phyloP scores from a whole-genome alignment of 2,888 invertebrate genomes.

The Stenichneumon culpator region DNA sequence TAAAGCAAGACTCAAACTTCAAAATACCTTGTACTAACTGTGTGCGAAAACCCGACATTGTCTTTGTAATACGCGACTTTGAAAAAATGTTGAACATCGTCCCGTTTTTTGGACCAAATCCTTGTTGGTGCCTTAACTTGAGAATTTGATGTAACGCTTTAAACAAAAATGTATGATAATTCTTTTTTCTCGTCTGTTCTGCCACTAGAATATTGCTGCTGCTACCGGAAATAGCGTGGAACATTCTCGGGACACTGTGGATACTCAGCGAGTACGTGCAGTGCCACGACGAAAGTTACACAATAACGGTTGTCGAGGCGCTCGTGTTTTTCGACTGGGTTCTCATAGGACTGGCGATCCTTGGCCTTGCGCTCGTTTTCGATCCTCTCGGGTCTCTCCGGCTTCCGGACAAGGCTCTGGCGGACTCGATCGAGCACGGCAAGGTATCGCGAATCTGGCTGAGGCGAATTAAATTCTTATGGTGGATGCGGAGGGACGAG shows the following conservation, averaged over 20 bases:
- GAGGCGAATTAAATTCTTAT: conserved; percentile 92
- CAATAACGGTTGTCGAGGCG: conserved; percentile 90
- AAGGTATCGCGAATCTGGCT: conserved; percentile 91
- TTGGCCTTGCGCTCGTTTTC: conserved; percentile 92
- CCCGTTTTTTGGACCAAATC: too few relatives aligned
- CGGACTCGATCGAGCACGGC: conserved; percentile 89
- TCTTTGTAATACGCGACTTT: too few relatives aligned
- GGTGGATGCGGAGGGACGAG: conserved; percentile 90
- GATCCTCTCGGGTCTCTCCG: conserved; percentile 90
- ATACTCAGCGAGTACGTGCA: conserved; percentile 90
- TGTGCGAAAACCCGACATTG: too few relatives aligned
- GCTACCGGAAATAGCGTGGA: conserved; percentile 92
- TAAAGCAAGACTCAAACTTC: too few relatives aligned
- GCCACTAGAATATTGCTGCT: conserved; percentile 89
- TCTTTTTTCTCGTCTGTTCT: conserved; percentile 15
- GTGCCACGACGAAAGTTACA: conserved; percentile 90
- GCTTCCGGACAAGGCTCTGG: conserved; percentile 76
- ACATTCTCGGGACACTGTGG: conserved; percentile 94
- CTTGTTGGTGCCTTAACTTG: too few relatives aligned
- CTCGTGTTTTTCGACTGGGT: conserved; percentile 94
- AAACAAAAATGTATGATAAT: not conserved
- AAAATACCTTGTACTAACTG: too few relatives aligned
- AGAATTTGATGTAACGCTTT: too few relatives aligned
- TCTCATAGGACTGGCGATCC: conserved; percentile 90
- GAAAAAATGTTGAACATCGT: too few relatives aligned